These are phyloP conservation scores for Urocolius indicus DNA, from an alignment of 2,113 vertebrate species.

Conservation along the genomic window DNA sequence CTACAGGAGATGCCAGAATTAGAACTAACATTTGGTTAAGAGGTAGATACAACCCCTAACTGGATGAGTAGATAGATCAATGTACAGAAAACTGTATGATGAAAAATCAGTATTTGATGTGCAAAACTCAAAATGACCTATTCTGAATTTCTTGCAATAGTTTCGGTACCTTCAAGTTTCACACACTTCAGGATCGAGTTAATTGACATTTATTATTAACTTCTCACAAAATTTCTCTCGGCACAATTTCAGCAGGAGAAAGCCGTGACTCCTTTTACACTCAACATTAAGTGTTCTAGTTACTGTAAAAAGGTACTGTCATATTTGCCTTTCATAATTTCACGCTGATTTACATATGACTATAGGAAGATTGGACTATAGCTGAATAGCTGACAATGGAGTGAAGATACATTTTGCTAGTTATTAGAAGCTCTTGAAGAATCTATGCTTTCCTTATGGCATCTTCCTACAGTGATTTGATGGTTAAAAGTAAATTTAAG, in stretches of 20 bases:
- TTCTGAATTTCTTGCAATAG: neutral
- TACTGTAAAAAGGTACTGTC: neutral
- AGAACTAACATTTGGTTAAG: slow-evolving; percentile 50
- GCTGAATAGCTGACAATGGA: neutral
- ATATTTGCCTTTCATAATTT: neutral
- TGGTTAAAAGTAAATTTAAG: neutral
- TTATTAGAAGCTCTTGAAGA: neutral
- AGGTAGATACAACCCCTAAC: slow-evolving; percentile 37
- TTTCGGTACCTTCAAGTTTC: neutral
- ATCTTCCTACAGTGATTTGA: neutral
- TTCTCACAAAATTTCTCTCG: neutral
- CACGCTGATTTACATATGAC: neutral
- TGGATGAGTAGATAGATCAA: neutral
- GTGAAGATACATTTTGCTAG: neutral
- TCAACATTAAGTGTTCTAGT: neutral
- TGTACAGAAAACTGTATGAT: neutral
- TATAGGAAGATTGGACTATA: neutral
- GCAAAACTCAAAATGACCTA: neutral
- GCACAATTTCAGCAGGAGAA: neutral
- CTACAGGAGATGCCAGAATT: slow-evolving; percentile 52
- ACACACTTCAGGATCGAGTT: neutral
- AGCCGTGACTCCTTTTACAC: neutral
- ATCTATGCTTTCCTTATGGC: neutral
- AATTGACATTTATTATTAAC: neutral
- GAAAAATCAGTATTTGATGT: neutral